Evolutionary conservation across 2,888 invertebrate species (phyloP).

Genomic region (Dynastes tityus): DNA sequence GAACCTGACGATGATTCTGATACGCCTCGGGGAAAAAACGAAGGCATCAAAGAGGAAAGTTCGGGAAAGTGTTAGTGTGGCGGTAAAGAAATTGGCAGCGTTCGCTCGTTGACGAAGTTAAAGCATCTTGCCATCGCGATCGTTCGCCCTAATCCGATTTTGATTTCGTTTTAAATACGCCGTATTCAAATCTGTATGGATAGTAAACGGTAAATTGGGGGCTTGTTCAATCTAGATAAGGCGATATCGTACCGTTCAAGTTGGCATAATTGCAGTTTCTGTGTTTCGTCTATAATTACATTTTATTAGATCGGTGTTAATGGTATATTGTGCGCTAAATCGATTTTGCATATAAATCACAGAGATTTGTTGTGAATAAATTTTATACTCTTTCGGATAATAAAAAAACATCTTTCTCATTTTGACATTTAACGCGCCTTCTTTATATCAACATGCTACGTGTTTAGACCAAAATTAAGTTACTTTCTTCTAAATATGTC

Average conservation of each 20-base stretch:
- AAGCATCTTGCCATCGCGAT: background rate
- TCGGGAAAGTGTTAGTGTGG: background rate
- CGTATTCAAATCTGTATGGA: background rate
- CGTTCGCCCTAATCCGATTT: slow-evolving; percentile 32
- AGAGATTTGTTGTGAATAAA: too few relatives aligned
- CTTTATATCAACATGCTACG: too few relatives aligned
- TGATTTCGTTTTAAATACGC: slow-evolving; percentile 36
- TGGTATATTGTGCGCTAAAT: background rate
- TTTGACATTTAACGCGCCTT: too few relatives aligned
- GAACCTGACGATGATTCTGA: background rate
- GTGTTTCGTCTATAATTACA: slow-evolving; percentile 19
- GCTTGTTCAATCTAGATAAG: slow-evolving; percentile 19
- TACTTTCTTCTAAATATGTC: too few relatives aligned
- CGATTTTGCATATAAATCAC: background rate
- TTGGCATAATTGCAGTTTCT: slow-evolving; percentile 4
- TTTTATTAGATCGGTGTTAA: background rate
- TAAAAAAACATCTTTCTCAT: too few relatives aligned
- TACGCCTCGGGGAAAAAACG: background rate
- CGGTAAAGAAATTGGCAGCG: background rate
- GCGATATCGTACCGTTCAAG: slow-evolving; percentile 15
- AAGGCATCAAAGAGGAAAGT: background rate
- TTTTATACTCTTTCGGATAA: too few relatives aligned
- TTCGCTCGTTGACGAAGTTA: slow-evolving; percentile 17
- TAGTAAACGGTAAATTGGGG: slow-evolving; percentile 8
- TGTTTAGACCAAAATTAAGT: too few relatives aligned